Evolutionary conservation across 2,888 invertebrate species (phyloP).

Genomic region (Plebejus argus): DNA sequence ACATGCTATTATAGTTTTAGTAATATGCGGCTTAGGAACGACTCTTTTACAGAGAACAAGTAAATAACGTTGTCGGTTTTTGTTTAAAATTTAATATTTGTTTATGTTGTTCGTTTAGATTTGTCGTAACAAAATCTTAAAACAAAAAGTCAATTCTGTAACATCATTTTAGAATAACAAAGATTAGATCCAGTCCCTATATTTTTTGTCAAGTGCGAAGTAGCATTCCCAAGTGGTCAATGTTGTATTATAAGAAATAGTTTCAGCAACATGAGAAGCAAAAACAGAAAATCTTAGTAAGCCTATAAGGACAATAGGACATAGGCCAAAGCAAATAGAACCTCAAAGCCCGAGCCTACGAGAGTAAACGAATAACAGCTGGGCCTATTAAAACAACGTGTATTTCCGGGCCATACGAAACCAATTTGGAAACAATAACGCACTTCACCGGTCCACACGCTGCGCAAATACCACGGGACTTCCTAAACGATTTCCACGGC

Average conservation of each 20-base stretch:
- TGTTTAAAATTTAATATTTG: no score
- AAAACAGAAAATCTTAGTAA: neutral
- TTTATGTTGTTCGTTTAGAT: no score
- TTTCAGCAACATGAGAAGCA: neutral
- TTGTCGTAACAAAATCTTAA: no score
- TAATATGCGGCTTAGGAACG: neutral
- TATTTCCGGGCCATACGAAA: conserved; percentile 34
- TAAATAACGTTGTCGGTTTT: no score
- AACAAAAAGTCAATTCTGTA: no score
- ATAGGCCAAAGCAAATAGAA: neutral
- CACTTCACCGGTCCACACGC: conserved; percentile 37
- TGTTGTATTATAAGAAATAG: neutral
- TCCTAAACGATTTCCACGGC: conserved; percentile 37
- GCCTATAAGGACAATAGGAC: neutral
- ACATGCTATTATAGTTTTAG: neutral
- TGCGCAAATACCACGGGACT: conserved; percentile 37
- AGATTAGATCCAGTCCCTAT: no score
- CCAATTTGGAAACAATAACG: conserved; percentile 38
- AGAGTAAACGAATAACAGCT: neutral
- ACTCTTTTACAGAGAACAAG: no score
- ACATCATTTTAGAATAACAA: no score
- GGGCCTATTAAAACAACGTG: conserved; percentile 32
- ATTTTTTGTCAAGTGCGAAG: no score
- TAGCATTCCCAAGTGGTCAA: no score
- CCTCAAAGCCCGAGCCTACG: neutral